Base-by-base conservation (phyloP, 2,797 vertebrate genomes). In the Smutsia temminckii region DNA sequence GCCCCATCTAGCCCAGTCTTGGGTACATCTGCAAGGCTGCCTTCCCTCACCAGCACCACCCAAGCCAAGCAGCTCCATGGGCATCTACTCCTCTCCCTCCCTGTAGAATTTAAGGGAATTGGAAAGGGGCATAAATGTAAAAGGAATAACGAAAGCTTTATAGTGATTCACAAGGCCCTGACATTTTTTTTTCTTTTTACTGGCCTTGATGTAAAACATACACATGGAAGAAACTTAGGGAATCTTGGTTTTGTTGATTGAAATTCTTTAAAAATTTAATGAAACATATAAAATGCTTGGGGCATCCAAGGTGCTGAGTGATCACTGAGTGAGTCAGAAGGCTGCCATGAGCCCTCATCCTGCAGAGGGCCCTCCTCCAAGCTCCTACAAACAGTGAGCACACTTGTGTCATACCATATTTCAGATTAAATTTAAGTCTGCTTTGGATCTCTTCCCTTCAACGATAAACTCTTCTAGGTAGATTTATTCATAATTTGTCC, bases 251-350 rank as follows among this genome's bases (percentile, higher is more conserved):
- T 85, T 78, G 55, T 86, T 69, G 14, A 18, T 5, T 63, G 17
- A 79, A 85, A 51, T 91, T 87, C 46, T 79, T 66, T 37, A 75
- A 46, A 63, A 74, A 87, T 63, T 61, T 61, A 83, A 37, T 32
- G 40, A 90, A 77, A 51, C 79, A 2, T 87, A 21, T 74, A 68
- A 78, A 90, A 86, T 84, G 3, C 2, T 27, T 71, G 20, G 8
- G 18, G 21, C n/a, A 46, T 71, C 29, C 27, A 75, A 57, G 34
- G 1, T 2, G 3, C 18, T 46, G 49, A 42, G 11, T 32, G 21
- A 61, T 59, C n/a, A 55, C 37, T 51, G 51, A 63, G 42, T 51
- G 51, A 63, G 42, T 84, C 4, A 69, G 53, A 95, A 83, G 21
- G 2, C 20, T 34, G 81, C 29, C 40, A 6, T 29, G n/a, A 53